Base-by-base conservation (phyloP, 2,888 invertebrate genomes). In the Meiosimyza platycephala region DNA sequence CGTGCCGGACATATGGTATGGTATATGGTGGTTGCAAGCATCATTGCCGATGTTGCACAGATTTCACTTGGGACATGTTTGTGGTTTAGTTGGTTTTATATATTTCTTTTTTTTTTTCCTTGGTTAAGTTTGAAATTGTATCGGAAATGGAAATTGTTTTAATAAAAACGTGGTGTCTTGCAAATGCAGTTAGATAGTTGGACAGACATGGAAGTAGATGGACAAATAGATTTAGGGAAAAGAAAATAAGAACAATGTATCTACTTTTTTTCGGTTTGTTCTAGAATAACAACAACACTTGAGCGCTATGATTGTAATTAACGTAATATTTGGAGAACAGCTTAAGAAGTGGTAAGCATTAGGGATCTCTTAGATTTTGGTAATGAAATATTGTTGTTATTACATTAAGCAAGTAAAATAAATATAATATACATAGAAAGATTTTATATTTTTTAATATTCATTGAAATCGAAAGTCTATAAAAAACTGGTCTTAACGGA, bases 61-160 rank as follows among this genome's bases (percentile, higher is more conserved):
- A 40, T 40, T 57, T 57, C 60, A 62, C 60, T 62, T 28, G 60
- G 47, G 60, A 62, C 40, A 33, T 62, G 16, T 40, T 62, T 62
- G 28, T 40, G 60, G 60, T 12, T 33, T 40, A 9, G 40, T 40
- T 40, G 40, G 40, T 62, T 62, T 40, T 62, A 28, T 28, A 2
- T 62, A 28, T 60, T n/a, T 62, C 16, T 40, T 15, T 28, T 28
- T 15, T 59, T 28, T 6, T 28, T n/a, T n/a, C n/a, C 51, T 64
- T 51, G 50, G 51, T 52, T 51, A 13, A 6, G 7, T 22, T 64
- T 64, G 47, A 40, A 57, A 7, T 67, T 48, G 48, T 47, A 67
- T 47, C 67, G 67, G 67, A 67, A 67, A 67, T 55, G 67, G 55
- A 67, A 67, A 67, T 57, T 67, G 67, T 67, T 67, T 67, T 67